A percentile compares a stretch with the other conserved stretches of the same genome.
These are phyloP conservation scores for Nysson spinosus DNA, from an alignment of 2,888 invertebrate genomes.

Conservation along the genomic window DNA sequence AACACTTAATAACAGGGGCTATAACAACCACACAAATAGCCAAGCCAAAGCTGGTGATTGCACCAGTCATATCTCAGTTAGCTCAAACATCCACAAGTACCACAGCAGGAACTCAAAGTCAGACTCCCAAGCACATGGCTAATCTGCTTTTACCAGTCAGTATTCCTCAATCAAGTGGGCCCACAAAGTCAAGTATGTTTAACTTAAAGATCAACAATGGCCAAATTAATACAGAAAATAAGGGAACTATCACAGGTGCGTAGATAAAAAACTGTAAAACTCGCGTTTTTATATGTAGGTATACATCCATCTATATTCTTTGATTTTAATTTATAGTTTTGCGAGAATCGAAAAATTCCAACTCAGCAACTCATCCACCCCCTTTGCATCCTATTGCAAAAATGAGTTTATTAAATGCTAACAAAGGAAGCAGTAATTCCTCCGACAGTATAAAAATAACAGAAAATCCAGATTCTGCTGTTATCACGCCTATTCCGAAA, in stretches of 20 bases:
- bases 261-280: neutral
- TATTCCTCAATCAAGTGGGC: constrained; percentile 69
- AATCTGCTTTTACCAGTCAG: constrained; percentile 73
- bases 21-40: constrained; percentile 65
- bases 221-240: constrained; percentile 81
- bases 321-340: constrained; percentile 63
- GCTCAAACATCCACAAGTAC: constrained; percentile 66
- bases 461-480: constrained; percentile 75
- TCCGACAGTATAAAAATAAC: constrained; percentile 74
- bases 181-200: constrained; percentile 80
- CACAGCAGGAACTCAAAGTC: constrained; percentile 62
- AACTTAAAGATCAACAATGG: constrained; percentile 85
- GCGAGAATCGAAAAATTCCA: constrained; percentile 73
- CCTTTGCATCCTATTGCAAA: constrained; percentile 75
- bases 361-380: constrained; percentile 72
- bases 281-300: neutral
- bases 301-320: neutral
- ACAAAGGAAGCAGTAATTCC: constrained; percentile 64
- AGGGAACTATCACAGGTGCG: constrained; percentile 81
- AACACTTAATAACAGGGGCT: too few relatives aligned
- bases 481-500: constrained; percentile 75
- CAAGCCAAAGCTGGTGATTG: constrained; percentile 72
- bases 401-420: constrained; percentile 69
- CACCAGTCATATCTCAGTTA: constrained; percentile 72
- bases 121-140: constrained; percentile 71